Evolutionary conservation across 1,140 invertebrate species (phyloP).

Genomic region (Daktulosphaira vitifoliae): DNA sequence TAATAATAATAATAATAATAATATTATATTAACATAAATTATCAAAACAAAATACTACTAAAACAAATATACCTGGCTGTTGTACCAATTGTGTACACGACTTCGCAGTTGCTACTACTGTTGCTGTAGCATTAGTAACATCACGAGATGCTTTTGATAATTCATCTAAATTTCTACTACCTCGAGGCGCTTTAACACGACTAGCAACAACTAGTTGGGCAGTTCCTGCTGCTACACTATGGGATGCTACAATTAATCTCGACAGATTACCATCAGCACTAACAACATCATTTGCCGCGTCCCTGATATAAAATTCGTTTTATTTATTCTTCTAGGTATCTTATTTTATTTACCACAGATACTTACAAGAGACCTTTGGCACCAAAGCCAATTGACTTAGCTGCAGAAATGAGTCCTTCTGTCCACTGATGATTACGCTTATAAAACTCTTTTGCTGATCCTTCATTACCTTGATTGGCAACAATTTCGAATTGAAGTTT

Average conservation of each 20-base stretch:
- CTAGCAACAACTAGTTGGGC: conserved; percentile 95
- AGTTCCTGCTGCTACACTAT: conserved; percentile 94
- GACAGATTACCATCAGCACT: conserved; percentile 81
- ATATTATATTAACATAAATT: too few relatives aligned
- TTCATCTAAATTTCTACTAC: conserved; percentile 65
- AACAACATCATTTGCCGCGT: conserved; percentile 88
- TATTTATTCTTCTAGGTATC: background rate
- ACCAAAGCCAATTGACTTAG: conserved; percentile 91
- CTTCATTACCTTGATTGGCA: conserved; percentile 45
- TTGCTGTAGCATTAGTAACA: conserved; percentile 82
- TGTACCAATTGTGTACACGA: conserved; percentile 76
- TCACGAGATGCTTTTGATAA: conserved; percentile 75
- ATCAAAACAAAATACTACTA: too few relatives aligned
- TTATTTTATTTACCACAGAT: too few relatives aligned
- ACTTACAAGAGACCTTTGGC: conserved; percentile 88
- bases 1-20: too few relatives aligned
- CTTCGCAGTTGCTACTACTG: conserved; percentile 87
- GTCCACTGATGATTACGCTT: conserved; percentile 98
- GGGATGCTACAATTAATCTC: conserved; percentile 88
- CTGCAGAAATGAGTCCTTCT: conserved; percentile 94
- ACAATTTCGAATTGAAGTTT: conserved; percentile 89
- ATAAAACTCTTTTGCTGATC: conserved; percentile 72
- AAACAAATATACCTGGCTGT: conserved; percentile 75
- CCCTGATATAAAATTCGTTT: conserved; percentile 49
- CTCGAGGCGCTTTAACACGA: conserved; percentile 77